Base-by-base conservation (phyloP, 2,888 invertebrate genomes). In the Protodeltote pygarga region DNA sequence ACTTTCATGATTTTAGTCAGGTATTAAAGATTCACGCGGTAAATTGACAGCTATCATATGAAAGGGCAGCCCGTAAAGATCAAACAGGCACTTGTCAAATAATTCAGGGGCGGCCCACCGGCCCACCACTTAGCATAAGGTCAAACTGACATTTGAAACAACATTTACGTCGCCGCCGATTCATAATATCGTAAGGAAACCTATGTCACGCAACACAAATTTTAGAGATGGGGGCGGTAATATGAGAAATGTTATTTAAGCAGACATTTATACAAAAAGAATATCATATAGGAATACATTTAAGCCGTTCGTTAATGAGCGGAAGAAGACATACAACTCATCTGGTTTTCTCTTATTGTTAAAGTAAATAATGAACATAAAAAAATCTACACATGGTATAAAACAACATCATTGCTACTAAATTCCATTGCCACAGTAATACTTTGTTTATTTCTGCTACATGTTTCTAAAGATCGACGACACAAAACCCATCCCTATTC, bases 71-170 rank as follows among this genome's bases (percentile, higher is more conserved):
- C 72, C 70, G 65, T 75, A 90, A 87, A 89, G 87, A 89, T 87
- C 89, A 89, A 87, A 83, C 77, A 77, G 68, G 64, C 66, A 65
- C 75, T 71, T 71, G 67, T 73, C 70, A 66, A 85, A 89, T 87
- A 85, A 86, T 87, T 84, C 79, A 85, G 78, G 72, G 78, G 77
- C 65, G 72, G 74, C 67, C 64, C 34, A n/a, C 68, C 79, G 77
- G 72, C 65, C 63, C 38, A 16, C 71, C 81, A 78, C 81, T 91
- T 89, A 87, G 75, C 87, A 87, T 89, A 91, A 92, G 92, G 92
- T 91, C 90, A 91, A 87, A 83, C 87, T 92, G 92, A 83, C 90
- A 92, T 91, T 92, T 91, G 78, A 69, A 83, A 80, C 77, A 84
- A 79, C 87, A 85, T 88, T 89, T 81, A 85, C 73, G 77, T 72